Evolutionary conservation across 2,888 invertebrate species (phyloP).

Genomic region (Fissipunctia ypsillon): DNA sequence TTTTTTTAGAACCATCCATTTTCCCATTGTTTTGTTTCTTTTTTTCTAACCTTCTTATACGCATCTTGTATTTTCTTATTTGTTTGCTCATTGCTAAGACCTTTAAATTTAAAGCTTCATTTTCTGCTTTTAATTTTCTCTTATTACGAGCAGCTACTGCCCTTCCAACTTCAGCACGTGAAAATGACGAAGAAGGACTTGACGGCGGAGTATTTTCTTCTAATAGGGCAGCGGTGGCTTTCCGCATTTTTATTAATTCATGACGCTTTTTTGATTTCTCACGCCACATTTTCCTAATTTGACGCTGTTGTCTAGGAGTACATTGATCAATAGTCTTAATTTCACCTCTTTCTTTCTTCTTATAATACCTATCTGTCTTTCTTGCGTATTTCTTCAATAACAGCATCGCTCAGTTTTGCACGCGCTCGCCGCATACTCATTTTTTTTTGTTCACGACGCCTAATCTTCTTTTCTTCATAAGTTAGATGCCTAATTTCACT

Average conservation of each 20-base stretch:
- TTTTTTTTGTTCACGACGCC: no score
- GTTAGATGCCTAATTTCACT: no score
- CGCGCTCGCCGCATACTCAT: no score
- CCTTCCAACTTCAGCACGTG: conserved; percentile 15
- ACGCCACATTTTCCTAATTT: conserved; percentile 23
- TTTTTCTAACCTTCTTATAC: conserved; percentile 14
- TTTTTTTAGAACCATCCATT: conserved; percentile 7
- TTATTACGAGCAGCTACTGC: conserved; percentile 18
- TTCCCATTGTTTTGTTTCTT: background rate
- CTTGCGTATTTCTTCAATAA: conserved; percentile 27
- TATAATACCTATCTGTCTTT: conserved; percentile 12
- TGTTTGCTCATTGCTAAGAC: conserved; percentile 10
- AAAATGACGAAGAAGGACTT: conserved; percentile 25
- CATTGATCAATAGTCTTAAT: conserved; percentile 13
- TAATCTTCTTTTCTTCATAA: no score
- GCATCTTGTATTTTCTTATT: conserved; percentile 13
- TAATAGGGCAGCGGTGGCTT: background rate
- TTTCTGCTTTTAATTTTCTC: conserved; percentile 10
- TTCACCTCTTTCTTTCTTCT: conserved; percentile 6
- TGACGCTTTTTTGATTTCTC: background rate
- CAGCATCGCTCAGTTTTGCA: conserved; percentile 3
- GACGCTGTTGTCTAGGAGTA: conserved; percentile 19
- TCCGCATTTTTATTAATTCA: conserved; percentile 19
- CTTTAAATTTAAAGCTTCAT: background rate
- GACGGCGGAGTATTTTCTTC: conserved; percentile 9